Conservation (phyloP, 2,888 invertebrate genomes). For the Theristus sp. region DNA sequence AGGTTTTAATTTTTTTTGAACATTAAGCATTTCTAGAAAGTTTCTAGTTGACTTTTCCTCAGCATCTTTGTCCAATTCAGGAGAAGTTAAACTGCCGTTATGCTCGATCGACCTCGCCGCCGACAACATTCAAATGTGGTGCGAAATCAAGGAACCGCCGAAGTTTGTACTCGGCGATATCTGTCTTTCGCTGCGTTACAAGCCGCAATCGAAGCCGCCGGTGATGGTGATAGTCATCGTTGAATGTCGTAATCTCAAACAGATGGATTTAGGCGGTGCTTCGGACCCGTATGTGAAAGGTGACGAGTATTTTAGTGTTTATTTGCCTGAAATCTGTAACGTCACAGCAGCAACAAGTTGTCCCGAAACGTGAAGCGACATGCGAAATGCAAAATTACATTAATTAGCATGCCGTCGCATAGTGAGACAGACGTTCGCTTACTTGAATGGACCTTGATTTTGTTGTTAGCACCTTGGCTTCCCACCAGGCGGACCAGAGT, state of each 20-base stretch:
- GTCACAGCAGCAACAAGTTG: too few relatives aligned
- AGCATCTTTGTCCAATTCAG: slow-evolving; percentile 30
- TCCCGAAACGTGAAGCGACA: too few relatives aligned
- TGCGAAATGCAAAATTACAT: too few relatives aligned
- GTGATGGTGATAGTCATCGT: slow-evolving; percentile 76
- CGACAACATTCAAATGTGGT: slow-evolving; percentile 93
- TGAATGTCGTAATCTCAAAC: slow-evolving; percentile 95
- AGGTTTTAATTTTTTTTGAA: background rate
- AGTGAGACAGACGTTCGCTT: too few relatives aligned
- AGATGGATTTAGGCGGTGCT: slow-evolving; percentile 97
- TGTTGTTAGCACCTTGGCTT: too few relatives aligned
- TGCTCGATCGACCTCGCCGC: slow-evolving; percentile 80
- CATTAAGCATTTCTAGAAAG: background rate
- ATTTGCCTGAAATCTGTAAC: too few relatives aligned
- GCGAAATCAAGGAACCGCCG: slow-evolving; percentile 86
- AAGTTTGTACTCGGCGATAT: slow-evolving; percentile 58
- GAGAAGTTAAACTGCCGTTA: slow-evolving; percentile 49
- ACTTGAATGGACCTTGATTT: too few relatives aligned
- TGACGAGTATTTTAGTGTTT: too few relatives aligned
- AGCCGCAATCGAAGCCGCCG: slow-evolving; percentile 81
- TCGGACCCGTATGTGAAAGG: slow-evolving; percentile 96
- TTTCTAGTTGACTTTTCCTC: background rate
- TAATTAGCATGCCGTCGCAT: too few relatives aligned
- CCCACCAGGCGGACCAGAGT: too few relatives aligned
- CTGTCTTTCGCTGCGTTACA: slow-evolving; percentile 94